These are phyloP conservation scores for Colletes latitarsis DNA, from an alignment of 1,140 invertebrate genomes.

Conservation along the genomic window DNA sequence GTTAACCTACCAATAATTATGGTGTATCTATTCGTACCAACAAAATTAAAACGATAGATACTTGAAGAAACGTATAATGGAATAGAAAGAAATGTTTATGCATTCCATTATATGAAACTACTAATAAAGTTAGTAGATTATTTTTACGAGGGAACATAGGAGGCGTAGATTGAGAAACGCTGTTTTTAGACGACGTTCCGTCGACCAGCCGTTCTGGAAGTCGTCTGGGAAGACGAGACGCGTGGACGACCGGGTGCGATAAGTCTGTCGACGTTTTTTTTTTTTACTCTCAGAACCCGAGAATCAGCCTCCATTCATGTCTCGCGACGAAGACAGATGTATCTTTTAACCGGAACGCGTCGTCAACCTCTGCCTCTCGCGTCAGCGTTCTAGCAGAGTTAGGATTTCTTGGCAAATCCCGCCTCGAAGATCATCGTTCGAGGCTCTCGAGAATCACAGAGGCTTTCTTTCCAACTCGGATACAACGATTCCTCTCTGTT, in stretches of 20 bases:
- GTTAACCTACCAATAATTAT: too few relatives aligned
- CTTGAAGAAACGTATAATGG: too few relatives aligned
- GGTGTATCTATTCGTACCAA: too few relatives aligned
- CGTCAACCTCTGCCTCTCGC: neutral
- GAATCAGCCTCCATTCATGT: constrained; percentile 23
- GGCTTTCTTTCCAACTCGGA: neutral
- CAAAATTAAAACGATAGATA: too few relatives aligned
- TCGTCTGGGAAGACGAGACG: neutral
- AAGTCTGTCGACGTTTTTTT: neutral
- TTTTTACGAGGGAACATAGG: too few relatives aligned
- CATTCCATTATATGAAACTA: too few relatives aligned
- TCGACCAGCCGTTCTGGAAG: neutral
- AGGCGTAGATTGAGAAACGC: too few relatives aligned
- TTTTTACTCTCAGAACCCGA: too few relatives aligned
- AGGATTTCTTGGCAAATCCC: neutral
- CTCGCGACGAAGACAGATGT: constrained; percentile 7
- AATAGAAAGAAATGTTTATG: too few relatives aligned
- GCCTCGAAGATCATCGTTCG: neutral
- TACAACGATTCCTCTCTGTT: too few relatives aligned
- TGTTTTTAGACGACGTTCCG: neutral
- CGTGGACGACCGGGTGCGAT: neutral
- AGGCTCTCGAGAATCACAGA: neutral
- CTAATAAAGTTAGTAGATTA: too few relatives aligned
- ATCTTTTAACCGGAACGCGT: neutral
- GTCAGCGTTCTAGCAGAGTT: neutral